A percentile compares a stretch with the other conserved stretches of the same genome.
phyloP scores from a whole-genome alignment of 2,797 vertebrate genomes.

The Manis pentadactyla region DNA sequence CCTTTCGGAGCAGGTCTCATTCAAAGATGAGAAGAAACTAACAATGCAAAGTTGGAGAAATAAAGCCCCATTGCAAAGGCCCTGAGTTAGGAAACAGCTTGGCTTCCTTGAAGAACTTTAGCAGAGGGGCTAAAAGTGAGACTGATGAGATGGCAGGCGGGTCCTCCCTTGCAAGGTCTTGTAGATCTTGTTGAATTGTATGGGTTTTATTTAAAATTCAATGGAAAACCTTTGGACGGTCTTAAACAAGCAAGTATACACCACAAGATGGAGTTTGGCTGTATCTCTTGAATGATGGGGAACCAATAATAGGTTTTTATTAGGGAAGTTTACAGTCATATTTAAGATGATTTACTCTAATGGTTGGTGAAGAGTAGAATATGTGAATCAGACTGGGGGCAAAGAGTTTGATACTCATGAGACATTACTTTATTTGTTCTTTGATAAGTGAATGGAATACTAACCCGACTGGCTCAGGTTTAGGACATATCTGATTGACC shows the following conservation, averaged over 20 bases:
- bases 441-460: background rate
- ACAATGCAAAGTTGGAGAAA: background rate
- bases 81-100: background rate
- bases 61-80: background rate
- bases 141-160: background rate
- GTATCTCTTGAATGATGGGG: background rate
- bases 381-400: background rate
- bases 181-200: background rate
- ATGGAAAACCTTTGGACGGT: background rate
- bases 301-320: background rate
- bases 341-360: background rate
- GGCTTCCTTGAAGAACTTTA: background rate
- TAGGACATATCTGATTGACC: background rate
- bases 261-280: background rate
- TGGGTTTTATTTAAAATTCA: background rate
- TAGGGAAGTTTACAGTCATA: background rate
- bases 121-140: background rate
- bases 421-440: background rate
- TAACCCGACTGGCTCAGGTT: background rate
- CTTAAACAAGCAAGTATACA: background rate
- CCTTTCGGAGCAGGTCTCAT: background rate
- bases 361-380: background rate
- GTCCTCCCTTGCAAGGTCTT: background rate
- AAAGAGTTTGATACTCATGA: background rate
- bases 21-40: background rate